phyloP scores from a whole-genome alignment of 2,797 vertebrate genomes.

The Atherinosoma microstoma region DNA sequence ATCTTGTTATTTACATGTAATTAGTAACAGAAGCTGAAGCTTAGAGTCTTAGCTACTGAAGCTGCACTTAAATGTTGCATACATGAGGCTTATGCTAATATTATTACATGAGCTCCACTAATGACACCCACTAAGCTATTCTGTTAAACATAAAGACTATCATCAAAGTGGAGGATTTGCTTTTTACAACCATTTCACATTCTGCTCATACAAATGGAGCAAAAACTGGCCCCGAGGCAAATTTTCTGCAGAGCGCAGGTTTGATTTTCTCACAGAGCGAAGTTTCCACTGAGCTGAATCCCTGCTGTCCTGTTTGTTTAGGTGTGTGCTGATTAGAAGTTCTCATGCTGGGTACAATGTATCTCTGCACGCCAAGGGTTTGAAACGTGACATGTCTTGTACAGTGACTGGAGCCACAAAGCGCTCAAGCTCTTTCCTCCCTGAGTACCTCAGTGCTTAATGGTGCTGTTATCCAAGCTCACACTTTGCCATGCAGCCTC shows the following conservation, averaged over 20 bases:
- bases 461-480: slow-evolving; percentile 67
- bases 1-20: slow-evolving; percentile 49
- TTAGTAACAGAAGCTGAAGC: slow-evolving; percentile 33
- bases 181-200: slow-evolving; percentile 67
- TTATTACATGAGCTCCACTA: slow-evolving; percentile 56
- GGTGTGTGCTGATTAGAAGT: slow-evolving; percentile 88
- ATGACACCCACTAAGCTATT: slow-evolving; percentile 58
- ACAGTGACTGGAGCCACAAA: slow-evolving; percentile 69
- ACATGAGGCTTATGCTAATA: slow-evolving; percentile 65
- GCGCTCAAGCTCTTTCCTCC: slow-evolving; percentile 37
- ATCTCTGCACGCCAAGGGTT: slow-evolving; percentile 71
- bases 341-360: slow-evolving; percentile 83
- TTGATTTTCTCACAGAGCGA: slow-evolving; percentile 85
- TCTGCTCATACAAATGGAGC: slow-evolving; percentile 68
- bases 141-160: slow-evolving; percentile 66
- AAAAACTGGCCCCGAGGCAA: slow-evolving; percentile 62
- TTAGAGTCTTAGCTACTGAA: slow-evolving; percentile 19
- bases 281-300: slow-evolving; percentile 78
- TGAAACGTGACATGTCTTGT: slow-evolving; percentile 81
- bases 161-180: slow-evolving; percentile 49
- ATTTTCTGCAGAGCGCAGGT: slow-evolving; percentile 78
- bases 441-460: slow-evolving; percentile 68
- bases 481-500: slow-evolving; percentile 71
- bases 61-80: slow-evolving; percentile 21
- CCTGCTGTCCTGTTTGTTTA: slow-evolving; percentile 86